These are phyloP conservation scores for Toxostoma redivivum DNA, from an alignment of 2,113 vertebrate genomes.

Conservation along the genomic window DNA sequence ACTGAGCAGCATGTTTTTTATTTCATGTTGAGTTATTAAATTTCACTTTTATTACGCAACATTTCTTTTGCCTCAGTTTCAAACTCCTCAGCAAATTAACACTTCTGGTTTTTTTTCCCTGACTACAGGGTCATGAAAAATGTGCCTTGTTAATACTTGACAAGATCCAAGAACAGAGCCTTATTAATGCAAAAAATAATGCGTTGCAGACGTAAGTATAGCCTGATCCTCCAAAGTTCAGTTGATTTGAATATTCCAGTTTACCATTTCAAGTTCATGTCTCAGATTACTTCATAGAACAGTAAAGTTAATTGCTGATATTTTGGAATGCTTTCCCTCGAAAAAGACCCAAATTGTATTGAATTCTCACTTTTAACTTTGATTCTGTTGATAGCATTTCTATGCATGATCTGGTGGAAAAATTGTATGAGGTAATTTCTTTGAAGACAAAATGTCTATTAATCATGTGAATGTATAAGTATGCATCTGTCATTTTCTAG, in stretches of 20 bases:
- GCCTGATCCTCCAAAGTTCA: background rate
- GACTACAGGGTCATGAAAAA: slow-evolving; percentile 88
- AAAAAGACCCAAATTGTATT: background rate
- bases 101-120: background rate
- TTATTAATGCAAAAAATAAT: slow-evolving; percentile 88
- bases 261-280: background rate
- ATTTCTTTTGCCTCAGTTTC: background rate
- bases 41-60: background rate
- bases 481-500: background rate
- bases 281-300: background rate
- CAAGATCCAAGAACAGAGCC: slow-evolving; percentile 85
- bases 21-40: background rate
- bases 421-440: background rate
- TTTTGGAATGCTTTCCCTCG: background rate
- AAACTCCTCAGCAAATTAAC: background rate
- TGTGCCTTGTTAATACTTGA: slow-evolving; percentile 94
- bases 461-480: background rate
- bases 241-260: background rate
- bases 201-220: slow-evolving; percentile 93
- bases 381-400: background rate
- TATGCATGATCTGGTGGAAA: background rate
- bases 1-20: background rate
- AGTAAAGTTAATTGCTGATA: background rate
- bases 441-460: background rate
- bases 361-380: background rate